These are phyloP conservation scores for Oryzias dopingdopingensis DNA, from an alignment of 2,797 vertebrate genomes.

Conservation along the genomic window DNA sequence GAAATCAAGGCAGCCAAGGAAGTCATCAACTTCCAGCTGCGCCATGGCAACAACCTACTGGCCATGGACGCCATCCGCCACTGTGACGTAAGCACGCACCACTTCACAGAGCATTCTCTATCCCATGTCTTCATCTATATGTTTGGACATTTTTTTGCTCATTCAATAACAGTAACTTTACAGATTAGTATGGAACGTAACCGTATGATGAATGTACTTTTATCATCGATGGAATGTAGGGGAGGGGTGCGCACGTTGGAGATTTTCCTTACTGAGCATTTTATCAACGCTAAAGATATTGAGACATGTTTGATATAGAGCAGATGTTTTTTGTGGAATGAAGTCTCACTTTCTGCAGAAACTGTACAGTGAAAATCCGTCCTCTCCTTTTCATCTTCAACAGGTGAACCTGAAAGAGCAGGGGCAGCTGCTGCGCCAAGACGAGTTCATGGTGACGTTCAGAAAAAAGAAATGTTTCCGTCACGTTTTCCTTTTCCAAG, in stretches of 20 bases:
- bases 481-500: constrained; percentile 82
- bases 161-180: background rate
- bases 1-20: constrained; percentile 78
- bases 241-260: background rate
- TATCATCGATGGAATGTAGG: constrained; percentile 3
- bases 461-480: constrained; percentile 80
- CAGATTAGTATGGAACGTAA: too few relatives aligned
- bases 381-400: background rate
- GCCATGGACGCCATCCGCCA: constrained; percentile 84
- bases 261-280: background rate
- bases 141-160: background rate
- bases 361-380: background rate
- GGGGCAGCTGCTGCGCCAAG: constrained; percentile 79
- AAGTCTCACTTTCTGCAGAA: background rate
- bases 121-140: background rate
- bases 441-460: constrained; percentile 78
- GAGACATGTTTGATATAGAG: too few relatives aligned
- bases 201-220: background rate
- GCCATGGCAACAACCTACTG: constrained; percentile 82
- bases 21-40: constrained; percentile 82
- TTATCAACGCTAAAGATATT: too few relatives aligned
- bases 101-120: background rate
- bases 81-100: constrained; percentile 76
- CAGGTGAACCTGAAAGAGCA: constrained; percentile 85
- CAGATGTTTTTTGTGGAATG: background rate